Base-by-base conservation (phyloP, 2,113 vertebrate species). In the Austrofundulus limnaeus region DNA sequence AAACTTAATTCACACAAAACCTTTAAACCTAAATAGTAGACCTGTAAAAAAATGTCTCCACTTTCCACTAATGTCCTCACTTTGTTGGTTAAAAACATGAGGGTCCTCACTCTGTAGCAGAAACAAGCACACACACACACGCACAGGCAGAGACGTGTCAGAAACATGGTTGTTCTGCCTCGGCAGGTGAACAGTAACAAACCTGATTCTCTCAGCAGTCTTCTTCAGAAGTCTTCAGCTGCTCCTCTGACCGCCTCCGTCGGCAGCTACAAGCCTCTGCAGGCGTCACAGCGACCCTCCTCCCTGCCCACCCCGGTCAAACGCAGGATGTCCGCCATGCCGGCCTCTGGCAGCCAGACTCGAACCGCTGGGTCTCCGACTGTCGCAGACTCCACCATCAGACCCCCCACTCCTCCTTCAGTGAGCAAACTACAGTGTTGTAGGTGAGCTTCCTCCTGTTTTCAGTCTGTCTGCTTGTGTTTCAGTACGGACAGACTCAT, bases 291-390 rank as follows among this genome's bases (percentile, higher is more conserved):
- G 1, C 88, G 75, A 1, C 61, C 74, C 0, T 94, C 94, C 0
- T 86, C 87, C 8, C 60, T 96, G 3, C 95, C 96, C 9, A 96
- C 95, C 0, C 93, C 96, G 0, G 37, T 91, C 2, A 70, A 66
- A 25, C 83, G 86, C 13, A 86, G 89, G 11, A 23, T 80, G 41
- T 94, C 93, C 0, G 65, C 88, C 17, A 77, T 95, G 46, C 90
- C 92, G 0, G 16, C 65, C 16, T 72, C 70, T 0, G 89, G 69
- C 37, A 83, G 85, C 39, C 2, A 34, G 3, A 66, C 85, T 20
- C 84, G 86, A 21, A 2, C 19, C 2, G 1, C 47, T 10, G 62
- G 66, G 23, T 78, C 80, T 0, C 65, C 42, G 10, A 10, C 74
- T 4, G 43, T 15, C 24, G 10, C 64, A 2, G 34, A 58, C 17